These are phyloP conservation scores for Cossypha caffra DNA, from an alignment of 2,797 vertebrate genomes.

Conservation along the genomic window DNA sequence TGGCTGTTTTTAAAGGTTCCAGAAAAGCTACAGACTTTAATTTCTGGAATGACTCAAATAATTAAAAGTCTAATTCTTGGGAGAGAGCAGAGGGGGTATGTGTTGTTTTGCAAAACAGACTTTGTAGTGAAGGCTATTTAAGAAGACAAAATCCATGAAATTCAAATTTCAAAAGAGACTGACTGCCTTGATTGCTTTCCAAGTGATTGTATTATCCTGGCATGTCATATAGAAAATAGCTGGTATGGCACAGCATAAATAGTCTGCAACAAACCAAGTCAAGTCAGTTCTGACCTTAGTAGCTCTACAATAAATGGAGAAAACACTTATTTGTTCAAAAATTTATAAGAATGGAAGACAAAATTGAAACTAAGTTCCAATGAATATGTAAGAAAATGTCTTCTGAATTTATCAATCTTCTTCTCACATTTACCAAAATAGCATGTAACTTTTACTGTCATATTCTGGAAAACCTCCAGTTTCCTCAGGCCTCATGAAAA, in stretches of 20 bases:
- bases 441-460: background rate
- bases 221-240: background rate
- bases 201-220: background rate
- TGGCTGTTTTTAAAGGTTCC: background rate
- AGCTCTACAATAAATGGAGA: background rate
- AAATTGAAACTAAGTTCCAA: background rate
- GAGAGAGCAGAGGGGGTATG: background rate
- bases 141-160: background rate
- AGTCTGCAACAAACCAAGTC: background rate
- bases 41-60: background rate
- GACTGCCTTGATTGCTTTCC: background rate
- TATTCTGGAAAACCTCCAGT: slow-evolving; percentile 15
- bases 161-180: background rate
- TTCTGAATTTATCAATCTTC: background rate
- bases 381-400: background rate
- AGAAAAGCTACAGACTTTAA: background rate
- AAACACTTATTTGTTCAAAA: background rate
- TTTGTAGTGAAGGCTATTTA: background rate
- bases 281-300: background rate
- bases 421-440: slow-evolving; percentile 7
- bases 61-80: background rate
- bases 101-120: background rate
- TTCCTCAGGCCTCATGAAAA: slow-evolving; percentile 11
- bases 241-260: background rate
- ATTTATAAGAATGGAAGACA: background rate